Conservation (phyloP, 2,888 invertebrate genomes). For the Psylliodes chrysocephalus region DNA sequence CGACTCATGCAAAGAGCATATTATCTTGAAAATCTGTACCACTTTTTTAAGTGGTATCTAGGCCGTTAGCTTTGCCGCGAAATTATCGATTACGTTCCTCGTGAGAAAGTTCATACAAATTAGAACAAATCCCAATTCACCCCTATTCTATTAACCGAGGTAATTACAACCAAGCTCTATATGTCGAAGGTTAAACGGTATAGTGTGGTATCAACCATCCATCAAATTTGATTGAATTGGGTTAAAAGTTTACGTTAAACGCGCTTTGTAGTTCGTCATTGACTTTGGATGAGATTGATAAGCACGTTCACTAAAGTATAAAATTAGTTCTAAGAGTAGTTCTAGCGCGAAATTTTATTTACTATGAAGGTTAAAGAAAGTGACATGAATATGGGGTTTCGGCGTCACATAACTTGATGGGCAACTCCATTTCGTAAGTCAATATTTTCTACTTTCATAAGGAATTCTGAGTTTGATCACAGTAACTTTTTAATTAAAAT, state of each 20-base stretch:
- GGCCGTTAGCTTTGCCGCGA: constrained; percentile 38
- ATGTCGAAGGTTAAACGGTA: constrained; percentile 26
- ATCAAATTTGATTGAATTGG: constrained; percentile 27
- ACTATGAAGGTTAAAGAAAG: no score
- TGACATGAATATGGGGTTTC: no score
- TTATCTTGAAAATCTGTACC: constrained; percentile 41
- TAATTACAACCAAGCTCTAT: constrained; percentile 26
- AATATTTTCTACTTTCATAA: no score
- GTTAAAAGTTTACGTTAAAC: constrained; percentile 14
- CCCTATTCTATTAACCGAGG: constrained; percentile 25
- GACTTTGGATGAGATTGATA: background rate
- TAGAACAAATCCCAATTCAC: constrained; percentile 28
- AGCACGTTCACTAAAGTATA: background rate
- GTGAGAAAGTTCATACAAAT: constrained; percentile 22
- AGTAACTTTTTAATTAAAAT: no score
- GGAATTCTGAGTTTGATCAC: no score
- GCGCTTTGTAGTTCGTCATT: constrained; percentile 12
- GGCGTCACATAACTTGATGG: no score
- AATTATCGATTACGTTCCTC: constrained; percentile 35
- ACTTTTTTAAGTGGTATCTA: constrained; percentile 44
- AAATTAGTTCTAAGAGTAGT: no score
- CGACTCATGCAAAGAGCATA: constrained; percentile 21
- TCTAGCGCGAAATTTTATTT: no score
- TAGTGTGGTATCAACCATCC: constrained; percentile 9
- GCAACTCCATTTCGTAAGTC: no score